phyloP scores from a whole-genome alignment of 1,140 invertebrate species.

The Drosophila athabasca region DNA sequence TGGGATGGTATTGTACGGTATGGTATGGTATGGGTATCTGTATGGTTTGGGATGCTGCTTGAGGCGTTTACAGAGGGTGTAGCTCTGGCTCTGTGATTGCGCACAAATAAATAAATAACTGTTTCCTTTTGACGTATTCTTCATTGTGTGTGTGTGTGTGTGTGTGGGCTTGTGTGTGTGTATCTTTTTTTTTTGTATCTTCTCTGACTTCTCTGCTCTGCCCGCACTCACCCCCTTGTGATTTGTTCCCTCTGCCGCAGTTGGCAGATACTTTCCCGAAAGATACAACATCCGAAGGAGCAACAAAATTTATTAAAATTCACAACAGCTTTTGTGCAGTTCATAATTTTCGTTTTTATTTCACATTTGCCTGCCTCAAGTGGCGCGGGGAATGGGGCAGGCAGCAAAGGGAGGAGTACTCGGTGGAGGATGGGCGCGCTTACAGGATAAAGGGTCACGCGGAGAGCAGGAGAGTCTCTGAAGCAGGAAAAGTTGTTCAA shows the following conservation, averaged over 20 bases:
- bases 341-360: constrained; percentile 82
- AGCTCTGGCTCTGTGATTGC: constrained; percentile 44
- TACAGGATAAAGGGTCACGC: too few relatives aligned
- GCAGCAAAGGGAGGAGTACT: too few relatives aligned
- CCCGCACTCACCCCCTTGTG: constrained; percentile 50
- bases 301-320: constrained; percentile 81
- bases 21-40: too few relatives aligned
- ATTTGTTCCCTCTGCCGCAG: constrained; percentile 72
- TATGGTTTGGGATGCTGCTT: neutral
- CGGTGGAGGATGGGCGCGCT: too few relatives aligned
- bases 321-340: constrained; percentile 82
- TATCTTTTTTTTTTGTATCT: constrained; percentile 7
- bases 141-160: constrained; percentile 38
- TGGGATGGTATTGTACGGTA: too few relatives aligned
- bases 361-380: constrained; percentile 65
- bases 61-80: constrained; percentile 32
- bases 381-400: too few relatives aligned
- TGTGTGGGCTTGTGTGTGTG: constrained; percentile 32
- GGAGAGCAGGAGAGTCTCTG: too few relatives aligned
- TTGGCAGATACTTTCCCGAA: constrained; percentile 54
- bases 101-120: constrained; percentile 83
- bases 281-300: constrained; percentile 17
- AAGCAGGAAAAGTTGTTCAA: too few relatives aligned
- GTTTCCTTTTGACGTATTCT: constrained; percentile 80
- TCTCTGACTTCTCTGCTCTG: constrained; percentile 40